A percentile compares a stretch with the other conserved stretches of the same genome.
Evolutionary conservation across 2,797 vertebrate genomes (phyloP).

Genomic region (Poeciliopsis gracilis): DNA sequence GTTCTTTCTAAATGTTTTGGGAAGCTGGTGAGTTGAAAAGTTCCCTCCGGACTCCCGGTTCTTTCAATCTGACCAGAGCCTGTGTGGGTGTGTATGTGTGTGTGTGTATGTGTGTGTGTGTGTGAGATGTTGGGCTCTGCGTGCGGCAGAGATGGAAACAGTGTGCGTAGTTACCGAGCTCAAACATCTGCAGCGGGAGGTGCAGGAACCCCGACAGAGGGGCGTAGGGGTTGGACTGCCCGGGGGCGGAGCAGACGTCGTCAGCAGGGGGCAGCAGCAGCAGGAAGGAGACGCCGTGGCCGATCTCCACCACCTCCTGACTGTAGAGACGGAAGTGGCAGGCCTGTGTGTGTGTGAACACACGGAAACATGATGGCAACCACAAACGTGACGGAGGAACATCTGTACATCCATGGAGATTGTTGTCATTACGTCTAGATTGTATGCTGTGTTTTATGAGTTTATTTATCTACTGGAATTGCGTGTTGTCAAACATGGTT

Average conservation of each 20-base stretch:
- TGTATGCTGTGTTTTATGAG: background rate
- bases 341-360: conserved; percentile 78
- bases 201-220: conserved; percentile 94
- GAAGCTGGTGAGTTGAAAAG: background rate
- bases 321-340: conserved; percentile 96
- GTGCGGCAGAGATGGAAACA: background rate
- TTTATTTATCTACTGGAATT: background rate
- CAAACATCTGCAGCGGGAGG: conserved; percentile 99
- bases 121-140: background rate
- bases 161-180: conserved; percentile 87
- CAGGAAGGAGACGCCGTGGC: conserved; percentile 97
- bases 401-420: background rate
- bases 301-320: conserved; percentile 97
- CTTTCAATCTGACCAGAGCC: background rate
- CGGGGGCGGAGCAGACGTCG: conserved; percentile 96
- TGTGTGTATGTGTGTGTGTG: background rate
- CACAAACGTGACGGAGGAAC: background rate
- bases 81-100: background rate
- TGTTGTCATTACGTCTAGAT: background rate
- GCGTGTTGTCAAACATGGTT: background rate
- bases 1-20: background rate
- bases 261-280: conserved; percentile 95
- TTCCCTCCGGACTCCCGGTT: background rate
- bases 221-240: conserved; percentile 96
- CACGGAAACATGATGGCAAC: background rate